phyloP scores from a whole-genome alignment of 2,888 invertebrate genomes.

The Megastigmus dorsalis region DNA sequence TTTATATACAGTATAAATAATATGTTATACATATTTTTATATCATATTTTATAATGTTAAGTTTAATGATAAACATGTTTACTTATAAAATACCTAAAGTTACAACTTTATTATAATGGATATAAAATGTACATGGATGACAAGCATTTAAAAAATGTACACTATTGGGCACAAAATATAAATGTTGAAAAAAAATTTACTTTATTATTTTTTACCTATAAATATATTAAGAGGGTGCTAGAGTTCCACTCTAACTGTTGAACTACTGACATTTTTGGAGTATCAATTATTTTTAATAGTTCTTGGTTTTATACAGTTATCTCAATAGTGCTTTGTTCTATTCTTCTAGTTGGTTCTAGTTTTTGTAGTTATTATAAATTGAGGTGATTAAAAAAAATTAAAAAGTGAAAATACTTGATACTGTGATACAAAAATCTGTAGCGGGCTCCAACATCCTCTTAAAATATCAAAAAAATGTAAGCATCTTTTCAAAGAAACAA shows the following conservation, averaged over 20 bases:
- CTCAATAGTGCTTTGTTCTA: no score
- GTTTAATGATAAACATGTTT: neutral
- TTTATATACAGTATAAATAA: constrained; percentile 29
- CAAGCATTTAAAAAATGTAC: constrained; percentile 16
- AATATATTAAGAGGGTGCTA: constrained; percentile 6
- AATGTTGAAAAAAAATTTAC: constrained; percentile 6
- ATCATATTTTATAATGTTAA: constrained; percentile 17
- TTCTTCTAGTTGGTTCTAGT: no score
- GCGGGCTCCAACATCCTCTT: no score
- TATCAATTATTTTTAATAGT: no score
- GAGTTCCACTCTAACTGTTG: no score
- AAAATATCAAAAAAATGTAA: constrained; percentile 10
- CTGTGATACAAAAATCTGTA: no score
- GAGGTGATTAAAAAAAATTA: no score
- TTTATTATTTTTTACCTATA: neutral
- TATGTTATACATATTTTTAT: constrained; percentile 31
- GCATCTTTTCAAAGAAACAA: neutral
- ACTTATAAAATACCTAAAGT: constrained; percentile 12
- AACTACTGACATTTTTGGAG: no score
- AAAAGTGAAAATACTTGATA: no score
- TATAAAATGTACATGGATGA: neutral
- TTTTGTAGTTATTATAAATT: no score
- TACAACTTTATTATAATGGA: neutral
- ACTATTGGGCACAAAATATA: constrained; percentile 41
- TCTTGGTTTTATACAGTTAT: no score